Base-by-base conservation (phyloP, 1,140 invertebrate genomes). In the Scaptodrosophila lebanonensis region DNA sequence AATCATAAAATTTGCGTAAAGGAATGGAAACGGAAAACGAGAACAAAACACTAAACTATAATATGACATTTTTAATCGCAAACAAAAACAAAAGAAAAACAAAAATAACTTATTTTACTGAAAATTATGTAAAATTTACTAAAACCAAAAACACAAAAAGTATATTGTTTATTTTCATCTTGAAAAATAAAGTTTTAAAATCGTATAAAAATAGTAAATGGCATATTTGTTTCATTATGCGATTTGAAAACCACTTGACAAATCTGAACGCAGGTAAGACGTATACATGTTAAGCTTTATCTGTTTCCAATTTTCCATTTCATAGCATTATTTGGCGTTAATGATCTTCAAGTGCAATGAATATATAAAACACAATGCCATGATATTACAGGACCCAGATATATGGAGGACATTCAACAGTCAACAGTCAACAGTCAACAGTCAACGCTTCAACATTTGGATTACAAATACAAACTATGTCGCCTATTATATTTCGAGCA, bases 111-210 rank as follows among this genome's bases (percentile, higher is more conserved):
- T 85, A 86, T 86, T 86, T 86, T 86, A 86, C 77, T 86, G 84
- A 86, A 83, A 83, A 84, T 86, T 86, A 86, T 86, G 84, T 86
- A 86, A 86, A 86, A 86, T 86, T 86, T 77, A 83, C 73, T 68
- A 84, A 76, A 71, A 76, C 62, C 67, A 60, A 64, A 68, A 76
- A 56, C 60, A 83, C 76, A 84, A 83, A 84, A 85, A 72, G 64
- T 86, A 86, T 86, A 86, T 84, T 86, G 84, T 86, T 86, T 86
- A 86, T 86, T 86, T 86, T 86, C 83, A 86, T 86, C 84, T 86
- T 86, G 84, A 86, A 84, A 86, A 86, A 85, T 85, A 86, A 86
- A 85, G 84, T 86, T 86, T 86, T 86, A 86, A 86, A 86, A 86
- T 86, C 84, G 83, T 86, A 86, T 85, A 86, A 86, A 85, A 85